Evolutionary conservation across 2,113 vertebrate genomes (phyloP).

Genomic region (Menidia beryllina): DNA sequence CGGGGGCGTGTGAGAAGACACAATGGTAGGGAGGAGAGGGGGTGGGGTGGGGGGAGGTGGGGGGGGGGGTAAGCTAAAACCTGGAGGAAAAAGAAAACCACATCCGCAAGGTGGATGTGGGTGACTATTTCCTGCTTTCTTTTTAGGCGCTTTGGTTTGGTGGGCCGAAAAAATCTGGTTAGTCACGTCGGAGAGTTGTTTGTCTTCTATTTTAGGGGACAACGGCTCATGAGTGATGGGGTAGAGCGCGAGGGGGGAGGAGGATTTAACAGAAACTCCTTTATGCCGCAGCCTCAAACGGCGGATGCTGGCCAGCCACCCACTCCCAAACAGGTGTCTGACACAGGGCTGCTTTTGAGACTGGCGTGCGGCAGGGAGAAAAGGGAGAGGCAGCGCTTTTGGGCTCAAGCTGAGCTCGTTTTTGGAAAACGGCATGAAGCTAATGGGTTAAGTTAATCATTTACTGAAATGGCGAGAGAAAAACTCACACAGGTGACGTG

Average conservation of each 20-base stretch:
- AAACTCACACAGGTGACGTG: too few relatives aligned
- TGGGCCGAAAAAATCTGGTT: neutral
- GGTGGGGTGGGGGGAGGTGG: too few relatives aligned
- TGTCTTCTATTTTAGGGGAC: constrained; percentile 17
- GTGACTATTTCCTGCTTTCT: constrained; percentile 20
- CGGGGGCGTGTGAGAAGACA: neutral
- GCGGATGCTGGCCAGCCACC: constrained; percentile 33
- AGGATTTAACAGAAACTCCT: constrained; percentile 35
- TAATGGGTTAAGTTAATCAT: too few relatives aligned
- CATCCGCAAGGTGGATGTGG: constrained; percentile 1
- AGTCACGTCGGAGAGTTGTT: constrained; percentile 11
- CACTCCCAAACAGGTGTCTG: constrained; percentile 53
- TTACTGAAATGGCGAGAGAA: too few relatives aligned
- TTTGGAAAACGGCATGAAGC: too few relatives aligned
- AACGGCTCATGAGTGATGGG: constrained; percentile 18
- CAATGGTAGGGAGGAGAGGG: too few relatives aligned
- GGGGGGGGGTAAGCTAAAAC: too few relatives aligned
- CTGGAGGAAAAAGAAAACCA: too few relatives aligned
- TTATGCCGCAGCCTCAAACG: constrained; percentile 30
- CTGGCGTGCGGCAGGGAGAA: neutral
- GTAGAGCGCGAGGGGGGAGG: constrained; percentile 48
- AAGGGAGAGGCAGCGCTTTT: neutral
- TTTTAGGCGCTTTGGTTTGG: constrained; percentile 17
- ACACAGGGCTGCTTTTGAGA: neutral
- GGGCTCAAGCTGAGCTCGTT: too few relatives aligned